Conservation (phyloP, 2,797 vertebrate species). For the Phataginus tricuspis region DNA sequence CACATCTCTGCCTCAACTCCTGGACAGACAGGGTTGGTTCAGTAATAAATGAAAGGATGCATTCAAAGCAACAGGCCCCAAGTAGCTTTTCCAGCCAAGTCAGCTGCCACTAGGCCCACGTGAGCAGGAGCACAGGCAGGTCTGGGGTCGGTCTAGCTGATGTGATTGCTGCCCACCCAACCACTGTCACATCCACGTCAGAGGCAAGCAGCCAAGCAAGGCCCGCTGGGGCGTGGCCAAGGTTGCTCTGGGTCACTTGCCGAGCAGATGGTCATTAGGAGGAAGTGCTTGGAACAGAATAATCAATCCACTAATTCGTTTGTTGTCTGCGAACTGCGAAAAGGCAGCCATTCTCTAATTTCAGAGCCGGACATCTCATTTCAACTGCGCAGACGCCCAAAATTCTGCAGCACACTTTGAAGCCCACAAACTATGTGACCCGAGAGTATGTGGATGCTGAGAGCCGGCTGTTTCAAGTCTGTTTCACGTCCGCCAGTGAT, state of each 20-base stretch:
- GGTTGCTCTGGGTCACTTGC: neutral
- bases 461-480: neutral
- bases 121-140: neutral
- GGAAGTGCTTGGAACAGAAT: neutral
- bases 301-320: neutral
- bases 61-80: neutral
- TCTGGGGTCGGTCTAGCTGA: neutral
- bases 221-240: fast-evolving
- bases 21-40: neutral
- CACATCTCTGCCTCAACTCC: neutral
- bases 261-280: neutral
- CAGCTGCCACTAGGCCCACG: neutral
- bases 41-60: neutral
- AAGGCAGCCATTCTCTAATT: neutral
- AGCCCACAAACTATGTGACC: neutral
- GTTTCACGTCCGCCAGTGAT: neutral
- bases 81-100: neutral
- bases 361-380: neutral
- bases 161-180: neutral
- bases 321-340: neutral
- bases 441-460: neutral
- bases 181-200: neutral
- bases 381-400: neutral
- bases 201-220: neutral
- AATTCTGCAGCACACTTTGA: neutral